phyloP scores from a whole-genome alignment of 2,797 vertebrate genomes.

The Sparus aurata region DNA sequence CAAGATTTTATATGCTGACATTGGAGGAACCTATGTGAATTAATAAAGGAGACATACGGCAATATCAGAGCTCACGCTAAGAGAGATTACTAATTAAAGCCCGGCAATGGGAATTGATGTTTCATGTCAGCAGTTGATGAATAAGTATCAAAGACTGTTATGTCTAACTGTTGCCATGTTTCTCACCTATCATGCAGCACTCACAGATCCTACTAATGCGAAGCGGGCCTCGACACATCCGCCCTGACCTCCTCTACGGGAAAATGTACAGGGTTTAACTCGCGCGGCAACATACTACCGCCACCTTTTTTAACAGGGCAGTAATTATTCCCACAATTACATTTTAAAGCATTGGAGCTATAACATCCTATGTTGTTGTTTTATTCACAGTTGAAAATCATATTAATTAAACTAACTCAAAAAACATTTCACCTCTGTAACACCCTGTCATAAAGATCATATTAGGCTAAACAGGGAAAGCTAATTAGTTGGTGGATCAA shows the following conservation, averaged over 20 bases:
- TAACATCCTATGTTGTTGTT: background rate
- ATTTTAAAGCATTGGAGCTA: background rate
- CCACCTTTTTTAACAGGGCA: background rate
- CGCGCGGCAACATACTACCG: background rate
- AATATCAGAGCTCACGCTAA: slow-evolving; percentile 51
- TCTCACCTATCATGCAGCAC: slow-evolving; percentile 36
- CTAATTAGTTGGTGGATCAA: slow-evolving; percentile 21
- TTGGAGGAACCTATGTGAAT: slow-evolving; percentile 71
- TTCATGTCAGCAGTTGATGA: slow-evolving; percentile 77
- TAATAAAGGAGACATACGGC: slow-evolving; percentile 71
- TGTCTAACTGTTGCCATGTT: slow-evolving; percentile 57
- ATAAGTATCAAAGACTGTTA: slow-evolving; percentile 70
- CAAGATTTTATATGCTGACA: slow-evolving; percentile 72
- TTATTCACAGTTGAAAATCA: background rate
- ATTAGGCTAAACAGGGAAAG: slow-evolving; percentile 9
- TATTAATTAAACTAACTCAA: background rate
- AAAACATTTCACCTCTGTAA: slow-evolving; percentile 7
- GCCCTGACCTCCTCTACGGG: background rate
- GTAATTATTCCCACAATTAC: slow-evolving; percentile 15
- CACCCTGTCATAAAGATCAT: background rate
- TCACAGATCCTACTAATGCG: slow-evolving; percentile 35
- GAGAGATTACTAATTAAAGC: slow-evolving; percentile 76
- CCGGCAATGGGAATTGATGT: slow-evolving; percentile 71
- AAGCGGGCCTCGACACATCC: background rate
- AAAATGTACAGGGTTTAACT: background rate